Evolutionary conservation across 1,140 invertebrate genomes (phyloP), one percentile per base, ranked within the genome.

Genomic region (Drosophila albomicans): DNA sequence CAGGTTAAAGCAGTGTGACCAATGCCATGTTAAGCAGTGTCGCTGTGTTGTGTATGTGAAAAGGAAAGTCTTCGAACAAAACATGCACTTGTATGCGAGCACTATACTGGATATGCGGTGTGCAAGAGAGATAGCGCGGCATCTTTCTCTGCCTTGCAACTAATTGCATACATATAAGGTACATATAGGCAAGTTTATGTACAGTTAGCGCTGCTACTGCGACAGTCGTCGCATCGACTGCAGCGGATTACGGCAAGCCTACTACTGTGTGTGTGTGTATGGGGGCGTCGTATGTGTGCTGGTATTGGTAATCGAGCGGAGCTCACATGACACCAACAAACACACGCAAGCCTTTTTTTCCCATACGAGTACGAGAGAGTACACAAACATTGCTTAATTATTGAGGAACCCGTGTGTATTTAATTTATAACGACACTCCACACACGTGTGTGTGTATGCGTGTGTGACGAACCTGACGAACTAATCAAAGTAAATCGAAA

Each of bases 401-500:
- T 81, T 66, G 54, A 59, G 73, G 30, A 62, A 48, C 52, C 57
- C 35, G 30, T 61, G 38, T 30, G 65, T 69, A 61, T 75, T 58
- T 65, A 71, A 71, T 71, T 71, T 75, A 75, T 71, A 75, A 51
- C 51, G 51, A 57, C 63, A 73, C 69, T 72, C 28, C 32, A 49
- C 11, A 56, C 5, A 4, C 15, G 15, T 25, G 25, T 35, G 30
- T 54, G 7, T 3, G 51, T 15, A 28, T 54, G 20, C 48, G 51
- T 41, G 20, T 32, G 61, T 58, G 49, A 68, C 62, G 63, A 75
- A 62, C 54, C 61, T 72, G 79, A 66, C 52, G 46, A 71, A 77
- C 69, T 84, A 88, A 88, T 82, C 79, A 86, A 82, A 68, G 79
- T 75, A 70, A 87, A 87, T 77, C 63, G 70, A 77, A 76, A 79